Percentiles rank a stretch among this genome's conserved stretches.
These are phyloP conservation scores for Ypsolopha scabrella DNA, from an alignment of 2,888 invertebrate species.

Conservation along the genomic window DNA sequence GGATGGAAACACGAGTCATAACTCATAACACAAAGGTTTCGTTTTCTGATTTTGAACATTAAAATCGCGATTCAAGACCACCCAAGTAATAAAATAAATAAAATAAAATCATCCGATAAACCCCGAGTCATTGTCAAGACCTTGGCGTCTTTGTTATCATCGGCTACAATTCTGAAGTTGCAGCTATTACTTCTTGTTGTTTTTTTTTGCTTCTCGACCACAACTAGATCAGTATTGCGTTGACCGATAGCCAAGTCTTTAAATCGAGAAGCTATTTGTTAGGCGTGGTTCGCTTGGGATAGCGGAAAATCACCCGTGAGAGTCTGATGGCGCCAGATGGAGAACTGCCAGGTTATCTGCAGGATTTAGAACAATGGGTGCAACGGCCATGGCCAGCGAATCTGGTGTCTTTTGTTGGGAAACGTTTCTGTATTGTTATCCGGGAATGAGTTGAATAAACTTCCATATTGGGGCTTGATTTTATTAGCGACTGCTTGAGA, in stretches of 20 bases:
- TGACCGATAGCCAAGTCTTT: conserved; percentile 16
- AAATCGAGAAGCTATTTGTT: conserved; percentile 10
- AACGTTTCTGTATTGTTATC: too few species aligned
- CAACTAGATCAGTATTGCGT: not conserved
- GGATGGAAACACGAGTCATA: too few species aligned
- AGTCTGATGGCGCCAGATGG: conserved; percentile 41
- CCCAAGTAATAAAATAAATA: too few species aligned
- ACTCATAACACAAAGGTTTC: too few species aligned
- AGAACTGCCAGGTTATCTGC: conserved; percentile 34
- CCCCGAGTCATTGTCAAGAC: too few species aligned
- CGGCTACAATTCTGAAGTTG: not conserved
- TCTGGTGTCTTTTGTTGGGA: not conserved
- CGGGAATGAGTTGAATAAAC: too few species aligned
- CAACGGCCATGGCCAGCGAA: conserved; percentile 2
- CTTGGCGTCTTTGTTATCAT: too few species aligned
- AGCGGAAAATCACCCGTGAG: conserved; percentile 46
- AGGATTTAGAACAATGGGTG: conserved; percentile 11
- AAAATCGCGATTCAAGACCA: too few species aligned
- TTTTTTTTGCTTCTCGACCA: not conserved
- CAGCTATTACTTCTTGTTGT: not conserved
- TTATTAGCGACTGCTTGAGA: too few species aligned
- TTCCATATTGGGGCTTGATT: too few species aligned
- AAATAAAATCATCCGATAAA: too few species aligned
- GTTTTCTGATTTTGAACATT: too few species aligned
- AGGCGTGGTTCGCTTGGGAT: conserved; percentile 16